These are phyloP conservation scores for Oedothorax gibbosus DNA, from an alignment of 1,140 invertebrate genomes.

Conservation along the genomic window DNA sequence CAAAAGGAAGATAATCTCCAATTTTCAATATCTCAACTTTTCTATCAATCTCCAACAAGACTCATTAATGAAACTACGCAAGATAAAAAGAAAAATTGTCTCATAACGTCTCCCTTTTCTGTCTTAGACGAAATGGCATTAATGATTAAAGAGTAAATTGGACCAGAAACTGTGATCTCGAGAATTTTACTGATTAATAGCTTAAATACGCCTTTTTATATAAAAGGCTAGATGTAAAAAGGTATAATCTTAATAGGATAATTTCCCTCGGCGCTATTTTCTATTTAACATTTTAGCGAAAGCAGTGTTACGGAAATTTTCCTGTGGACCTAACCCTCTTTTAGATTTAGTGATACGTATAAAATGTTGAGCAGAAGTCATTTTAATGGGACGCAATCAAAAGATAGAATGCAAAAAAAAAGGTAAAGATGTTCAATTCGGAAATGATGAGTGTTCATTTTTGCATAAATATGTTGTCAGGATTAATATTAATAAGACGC, in stretches of 20 bases:
- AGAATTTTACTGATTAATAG: slow-evolving; percentile 24
- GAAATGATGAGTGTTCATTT: too few relatives aligned
- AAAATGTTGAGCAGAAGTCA: slow-evolving; percentile 15
- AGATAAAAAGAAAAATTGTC: slow-evolving; percentile 17
- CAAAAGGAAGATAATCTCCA: too few relatives aligned
- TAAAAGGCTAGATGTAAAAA: not conserved
- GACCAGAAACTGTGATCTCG: not conserved
- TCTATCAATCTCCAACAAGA: slow-evolving; percentile 1
- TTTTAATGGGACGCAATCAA: slow-evolving; percentile 14
- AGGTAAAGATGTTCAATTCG: too few relatives aligned
- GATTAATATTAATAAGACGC: too few relatives aligned
- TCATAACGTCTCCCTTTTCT: not conserved
- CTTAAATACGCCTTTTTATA: slow-evolving; percentile 9
- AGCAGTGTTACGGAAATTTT: too few relatives aligned
- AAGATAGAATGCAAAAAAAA: not conserved
- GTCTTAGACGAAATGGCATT: not conserved
- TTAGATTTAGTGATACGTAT: not conserved
- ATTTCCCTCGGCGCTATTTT: too few relatives aligned
- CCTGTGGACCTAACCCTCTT: too few relatives aligned
- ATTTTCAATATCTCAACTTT: too few relatives aligned
- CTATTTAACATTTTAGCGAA: too few relatives aligned
- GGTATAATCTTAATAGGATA: too few relatives aligned
- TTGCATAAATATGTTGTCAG: too few relatives aligned
- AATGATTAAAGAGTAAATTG: slow-evolving; percentile 34
- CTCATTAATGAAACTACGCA: slow-evolving; percentile 15